These are phyloP conservation scores for Tiliqua scincoides DNA, from an alignment of 2,113 vertebrate species.

Conservation along the genomic window DNA sequence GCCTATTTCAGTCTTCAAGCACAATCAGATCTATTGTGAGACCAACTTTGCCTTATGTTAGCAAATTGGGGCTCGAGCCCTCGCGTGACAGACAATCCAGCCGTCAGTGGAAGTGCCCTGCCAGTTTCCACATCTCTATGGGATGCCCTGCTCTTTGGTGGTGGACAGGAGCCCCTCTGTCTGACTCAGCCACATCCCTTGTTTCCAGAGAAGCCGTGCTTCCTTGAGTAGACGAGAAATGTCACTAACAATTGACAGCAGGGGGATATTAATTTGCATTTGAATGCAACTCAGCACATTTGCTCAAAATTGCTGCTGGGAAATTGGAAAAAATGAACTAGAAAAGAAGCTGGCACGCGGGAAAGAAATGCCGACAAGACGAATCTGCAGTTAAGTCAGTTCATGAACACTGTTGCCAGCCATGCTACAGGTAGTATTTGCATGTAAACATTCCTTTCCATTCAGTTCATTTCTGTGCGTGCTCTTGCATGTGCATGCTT, in stretches of 20 bases:
- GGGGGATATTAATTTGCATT: slow-evolving; percentile 65
- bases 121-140: slow-evolving; percentile 4
- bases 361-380: slow-evolving; percentile 58
- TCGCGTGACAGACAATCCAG: slow-evolving; percentile 53
- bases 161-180: slow-evolving; percentile 58
- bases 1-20: slow-evolving; percentile 37
- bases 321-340: slow-evolving; percentile 64
- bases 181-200: slow-evolving; percentile 25
- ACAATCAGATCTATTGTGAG: slow-evolving; percentile 50
- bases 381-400: slow-evolving; percentile 50
- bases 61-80: slow-evolving; percentile 34
- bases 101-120: slow-evolving; percentile 38
- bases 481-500: background rate
- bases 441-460: slow-evolving; percentile 49
- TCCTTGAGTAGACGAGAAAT: slow-evolving; percentile 62
- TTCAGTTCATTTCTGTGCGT: background rate
- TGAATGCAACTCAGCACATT: slow-evolving; percentile 59
- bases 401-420: slow-evolving; percentile 54
- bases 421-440: background rate
- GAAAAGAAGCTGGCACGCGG: slow-evolving; percentile 57
- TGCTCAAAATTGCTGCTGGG: slow-evolving; percentile 60
- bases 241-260: slow-evolving; percentile 62
- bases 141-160: slow-evolving; percentile 22
- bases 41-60: accelerated
- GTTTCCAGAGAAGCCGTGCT: slow-evolving; percentile 38